Base-by-base conservation (phyloP, 2,888 invertebrate species). In the Microctonus hyperodae region DNA sequence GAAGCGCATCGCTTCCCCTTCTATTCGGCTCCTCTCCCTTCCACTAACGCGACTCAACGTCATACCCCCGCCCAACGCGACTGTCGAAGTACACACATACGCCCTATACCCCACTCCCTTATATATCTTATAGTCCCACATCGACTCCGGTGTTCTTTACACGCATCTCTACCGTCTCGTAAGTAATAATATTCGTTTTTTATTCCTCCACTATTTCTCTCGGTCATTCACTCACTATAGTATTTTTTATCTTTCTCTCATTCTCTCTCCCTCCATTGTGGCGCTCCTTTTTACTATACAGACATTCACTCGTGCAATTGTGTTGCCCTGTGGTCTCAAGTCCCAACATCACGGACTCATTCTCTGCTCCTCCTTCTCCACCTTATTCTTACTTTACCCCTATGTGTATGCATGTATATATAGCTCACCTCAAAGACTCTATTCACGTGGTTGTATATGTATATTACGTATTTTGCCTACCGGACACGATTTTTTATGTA, bases 1-100 rank as follows among this genome's bases (percentile, higher is more conserved):
- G 50, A 60, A 67, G 69, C 66, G 67, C 55, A 44, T 56, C 65
- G 37, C 44, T 20, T 31, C 16, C 40, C 55, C 40, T 28, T 20
- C 16, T 44, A 37, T n/a, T 37, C 28, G 48, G 28, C 50, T 10
- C 4, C 50, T 22, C 50, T 20, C 22, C 10, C 50, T 50, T n/a
- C 13, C 13, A 31, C n/a, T 23, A 7, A 55, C 28, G 7, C 28
- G 7, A 28, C 28, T 28, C 4, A 3, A 5, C 28, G 28, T 7
- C 7, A 7, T 28, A n/a, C 28, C 28, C 7, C 28, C 28, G 7
- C 28, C 4, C 28, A 7, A 5, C 31, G 35, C 11, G 16, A 33
- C 7, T 20, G 23, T n/a, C n/a, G n/a, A 61, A 37, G 44, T 28
- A 5, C 28, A n/a, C n/a, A 13, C 6, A 31, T 31, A 31, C 31